Conservation (phyloP, 2,113 vertebrate genomes). For the Mola mola region DNA sequence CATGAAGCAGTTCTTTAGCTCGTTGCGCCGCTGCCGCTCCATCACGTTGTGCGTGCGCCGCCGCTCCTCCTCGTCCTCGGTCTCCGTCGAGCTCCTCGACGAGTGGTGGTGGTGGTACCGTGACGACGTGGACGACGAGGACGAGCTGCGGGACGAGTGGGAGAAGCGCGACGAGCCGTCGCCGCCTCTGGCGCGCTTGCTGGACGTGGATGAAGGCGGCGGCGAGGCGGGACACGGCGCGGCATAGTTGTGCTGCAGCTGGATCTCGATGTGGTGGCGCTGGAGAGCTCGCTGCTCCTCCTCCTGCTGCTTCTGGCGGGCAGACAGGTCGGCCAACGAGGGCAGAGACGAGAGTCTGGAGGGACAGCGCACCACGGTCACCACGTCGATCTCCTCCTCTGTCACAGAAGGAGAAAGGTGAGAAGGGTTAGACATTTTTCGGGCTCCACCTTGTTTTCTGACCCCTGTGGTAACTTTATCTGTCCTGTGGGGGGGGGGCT, state of each 20-base stretch:
- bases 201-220: conserved; percentile 30
- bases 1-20: conserved; percentile 84
- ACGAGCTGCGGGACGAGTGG: conserved; percentile 38
- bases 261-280: conserved; percentile 79
- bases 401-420: neutral
- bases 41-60: conserved; percentile 84
- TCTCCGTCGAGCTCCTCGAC: conserved; percentile 52
- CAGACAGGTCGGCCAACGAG: conserved; percentile 28
- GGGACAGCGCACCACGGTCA: conserved; percentile 74
- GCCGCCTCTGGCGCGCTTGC: conserved; percentile 62
- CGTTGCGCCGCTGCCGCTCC: conserved; percentile 84
- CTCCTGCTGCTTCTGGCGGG: conserved; percentile 55
- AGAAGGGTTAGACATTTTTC: conserved; percentile 7
- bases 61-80: conserved; percentile 81
- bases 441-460: no score
- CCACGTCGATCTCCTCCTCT: conserved; percentile 87
- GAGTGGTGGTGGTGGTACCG: conserved; percentile 38
- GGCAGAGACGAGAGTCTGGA: conserved; percentile 49
- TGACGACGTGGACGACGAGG: neutral
- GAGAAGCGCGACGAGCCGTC: conserved; percentile 47
- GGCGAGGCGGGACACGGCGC: conserved; percentile 80
- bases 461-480: no score
- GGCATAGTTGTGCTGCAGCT: conserved; percentile 85
- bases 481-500: no score
- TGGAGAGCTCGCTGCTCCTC: conserved; percentile 61